These are phyloP conservation scores for Ochlodes sylvanus DNA, from an alignment of 2,888 invertebrate species.

Conservation along the genomic window DNA sequence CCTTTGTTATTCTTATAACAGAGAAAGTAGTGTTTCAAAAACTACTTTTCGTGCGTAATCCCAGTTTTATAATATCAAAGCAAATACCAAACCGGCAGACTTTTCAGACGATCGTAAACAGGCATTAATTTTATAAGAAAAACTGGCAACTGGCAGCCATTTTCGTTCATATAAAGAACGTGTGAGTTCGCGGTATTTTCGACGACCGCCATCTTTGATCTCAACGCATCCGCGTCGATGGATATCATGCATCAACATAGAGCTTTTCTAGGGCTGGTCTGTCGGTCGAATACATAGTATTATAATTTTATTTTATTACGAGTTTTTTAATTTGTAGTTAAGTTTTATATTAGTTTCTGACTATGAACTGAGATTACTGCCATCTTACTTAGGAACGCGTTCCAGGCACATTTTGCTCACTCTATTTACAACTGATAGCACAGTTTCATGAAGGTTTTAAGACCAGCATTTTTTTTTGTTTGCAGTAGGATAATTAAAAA, in stretches of 20 bases:
- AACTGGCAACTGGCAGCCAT: conserved; percentile 24
- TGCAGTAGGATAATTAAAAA: no score
- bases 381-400: no score
- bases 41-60: not conserved
- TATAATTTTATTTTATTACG: not conserved
- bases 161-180: conserved; percentile 30
- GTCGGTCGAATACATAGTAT: not conserved
- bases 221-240: conserved; percentile 31
- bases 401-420: no score
- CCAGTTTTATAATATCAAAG: not conserved
- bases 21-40: no score
- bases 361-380: no score
- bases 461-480: no score
- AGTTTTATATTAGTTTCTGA: no score
- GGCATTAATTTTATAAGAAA: conserved; percentile 25
- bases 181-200: conserved; percentile 35
- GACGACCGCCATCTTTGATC: conserved; percentile 33
- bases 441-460: no score
- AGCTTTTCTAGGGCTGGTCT: conserved; percentile 15
- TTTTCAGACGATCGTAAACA: conserved; percentile 13
- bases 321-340: not conserved
- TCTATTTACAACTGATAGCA: no score
- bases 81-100: conserved; percentile 6
- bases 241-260: conserved; percentile 35
- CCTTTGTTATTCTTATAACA: no score